Conservation (phyloP, 64 coral and sea anemone species). For the Actinia tenebrosa region DNA sequence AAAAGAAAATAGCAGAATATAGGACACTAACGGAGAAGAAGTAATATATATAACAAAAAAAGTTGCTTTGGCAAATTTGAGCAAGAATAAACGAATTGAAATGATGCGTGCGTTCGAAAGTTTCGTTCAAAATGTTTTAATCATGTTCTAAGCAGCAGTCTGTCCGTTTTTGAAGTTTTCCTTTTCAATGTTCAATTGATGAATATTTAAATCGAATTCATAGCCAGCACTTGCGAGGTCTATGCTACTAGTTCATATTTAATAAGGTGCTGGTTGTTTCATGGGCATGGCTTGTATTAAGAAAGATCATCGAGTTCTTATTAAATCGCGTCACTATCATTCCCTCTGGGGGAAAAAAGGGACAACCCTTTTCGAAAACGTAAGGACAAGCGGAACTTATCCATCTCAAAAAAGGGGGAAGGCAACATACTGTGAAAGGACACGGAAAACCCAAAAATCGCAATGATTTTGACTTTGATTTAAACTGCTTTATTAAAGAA, state of each 20-base stretch:
- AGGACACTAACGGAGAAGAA: neutral
- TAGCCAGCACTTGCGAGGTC: constrained; percentile 9
- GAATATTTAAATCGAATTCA: constrained; percentile 31
- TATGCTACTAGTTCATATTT: neutral
- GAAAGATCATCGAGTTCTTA: neutral
- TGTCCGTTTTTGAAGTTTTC: constrained; percentile 11
- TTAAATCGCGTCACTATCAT: neutral
- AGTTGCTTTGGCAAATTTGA: neutral
- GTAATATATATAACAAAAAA: neutral
- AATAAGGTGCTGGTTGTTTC: neutral
- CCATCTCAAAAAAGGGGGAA: neutral
- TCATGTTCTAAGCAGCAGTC: neutral
- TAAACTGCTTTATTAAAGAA: neutral
- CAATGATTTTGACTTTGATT: neutral
- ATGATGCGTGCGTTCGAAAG: neutral
- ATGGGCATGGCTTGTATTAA: constrained; percentile 3
- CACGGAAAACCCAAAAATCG: neutral
- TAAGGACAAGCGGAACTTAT: neutral
- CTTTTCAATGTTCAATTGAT: constrained; percentile 14
- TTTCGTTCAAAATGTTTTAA: constrained; percentile 18
- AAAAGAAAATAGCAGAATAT: neutral
- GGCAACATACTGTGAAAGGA: neutral
- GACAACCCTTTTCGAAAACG: neutral
- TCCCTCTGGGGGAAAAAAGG: neutral
- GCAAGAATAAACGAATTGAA: neutral